Evolutionary conservation across 2,888 invertebrate genomes (phyloP), one percentile per base, ranked within the genome.

Genomic region (Agrilus mali): DNA sequence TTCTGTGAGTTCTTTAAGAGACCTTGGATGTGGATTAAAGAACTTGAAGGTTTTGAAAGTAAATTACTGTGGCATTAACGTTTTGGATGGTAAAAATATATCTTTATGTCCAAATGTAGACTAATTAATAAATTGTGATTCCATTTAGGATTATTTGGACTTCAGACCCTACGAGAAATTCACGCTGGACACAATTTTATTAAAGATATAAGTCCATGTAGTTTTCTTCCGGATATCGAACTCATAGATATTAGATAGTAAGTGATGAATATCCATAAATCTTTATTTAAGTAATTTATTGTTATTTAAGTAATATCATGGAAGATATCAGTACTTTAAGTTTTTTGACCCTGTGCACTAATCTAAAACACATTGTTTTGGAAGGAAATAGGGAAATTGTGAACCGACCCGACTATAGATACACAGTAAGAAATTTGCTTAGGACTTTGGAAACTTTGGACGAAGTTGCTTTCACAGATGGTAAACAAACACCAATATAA

Each of bases 1-100:
- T 51, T 74, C 76, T 7, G 61, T 84, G 1, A 68, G 72, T 5
- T 80, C 82, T 0, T 59, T 84, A 37, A 68, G 83, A 43, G 83
- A 83, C 55, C 69, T 83, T 15, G 84, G 83, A 15, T 78, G 74
- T 49, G 77, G 77, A 17, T 65, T 83, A 47, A 67, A 69, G 40
- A 74, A 72, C 56, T 61, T 80, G 27, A 74, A 72, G 63, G 72
- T 75, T 37, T 58, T 77, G 40, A 70, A 68, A 54, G 75, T 83
- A 6, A 75, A 77, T 53, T 72, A 77, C 36, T 84, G 83, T 56
- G 75, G 78, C 0, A 60, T 84, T 41, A 72, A 69, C 15, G 75
- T 74, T 48, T 66, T 84, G 48, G 83, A 84, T 54, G 82, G 82
- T 7, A 74, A n/a, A n/a, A n/a, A n/a, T n/a, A n/a, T n/a, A n/a